Conservation (phyloP, 2,113 vertebrate species). For the Vicugna pacos region DNA sequence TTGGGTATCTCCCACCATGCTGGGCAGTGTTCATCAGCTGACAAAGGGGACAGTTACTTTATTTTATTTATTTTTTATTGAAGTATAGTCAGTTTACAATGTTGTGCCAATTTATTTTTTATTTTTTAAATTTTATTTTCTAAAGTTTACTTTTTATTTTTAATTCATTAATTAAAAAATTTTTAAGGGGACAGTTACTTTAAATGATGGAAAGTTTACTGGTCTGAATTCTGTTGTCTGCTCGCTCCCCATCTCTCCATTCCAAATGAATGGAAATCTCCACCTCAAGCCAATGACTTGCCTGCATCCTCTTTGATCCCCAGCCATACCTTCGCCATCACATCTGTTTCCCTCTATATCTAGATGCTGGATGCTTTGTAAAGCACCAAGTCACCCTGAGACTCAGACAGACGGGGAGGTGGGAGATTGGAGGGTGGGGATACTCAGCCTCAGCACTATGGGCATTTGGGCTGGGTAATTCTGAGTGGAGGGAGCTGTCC, state of each 20-base stretch:
- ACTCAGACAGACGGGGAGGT: neutral
- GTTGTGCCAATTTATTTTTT: no score
- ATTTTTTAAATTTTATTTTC: no score
- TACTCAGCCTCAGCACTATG: neutral
- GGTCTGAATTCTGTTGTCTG: neutral
- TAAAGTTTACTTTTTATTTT: no score
- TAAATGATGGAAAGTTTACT: neutral
- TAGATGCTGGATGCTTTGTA: neutral
- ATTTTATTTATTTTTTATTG: no score
- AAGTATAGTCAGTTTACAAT: no score
- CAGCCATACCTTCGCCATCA: neutral
- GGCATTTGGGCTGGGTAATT: neutral
- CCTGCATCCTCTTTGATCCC: neutral
- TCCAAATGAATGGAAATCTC: conserved; percentile 2
- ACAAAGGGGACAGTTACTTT: neutral
- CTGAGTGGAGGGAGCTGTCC: no score
- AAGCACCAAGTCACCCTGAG: neutral
- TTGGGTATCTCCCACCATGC: neutral
- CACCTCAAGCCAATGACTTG: neutral
- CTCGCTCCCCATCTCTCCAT: neutral
- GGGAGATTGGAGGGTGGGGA: no score
- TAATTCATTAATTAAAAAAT: no score
- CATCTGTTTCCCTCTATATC: neutral
- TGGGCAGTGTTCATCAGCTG: neutral
- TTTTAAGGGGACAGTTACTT: neutral